Evolutionary conservation across 2,797 vertebrate genomes (phyloP).

Genomic region (Ptychobarbus kaznakovi): DNA sequence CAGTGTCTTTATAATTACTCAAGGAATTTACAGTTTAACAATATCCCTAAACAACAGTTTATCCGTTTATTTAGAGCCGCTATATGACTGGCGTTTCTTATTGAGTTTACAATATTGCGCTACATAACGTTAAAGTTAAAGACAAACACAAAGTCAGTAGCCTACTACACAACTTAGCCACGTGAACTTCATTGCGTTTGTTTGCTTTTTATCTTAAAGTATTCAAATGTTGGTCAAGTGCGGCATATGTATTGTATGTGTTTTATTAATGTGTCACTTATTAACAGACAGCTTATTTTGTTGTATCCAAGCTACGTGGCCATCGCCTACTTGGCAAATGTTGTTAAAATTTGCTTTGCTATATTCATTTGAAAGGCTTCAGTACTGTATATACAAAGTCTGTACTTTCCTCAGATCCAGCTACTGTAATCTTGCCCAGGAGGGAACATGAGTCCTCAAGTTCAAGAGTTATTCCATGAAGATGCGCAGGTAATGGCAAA

Average conservation of each 20-base stretch:
- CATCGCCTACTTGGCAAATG: conserved; percentile 12
- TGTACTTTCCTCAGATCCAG: conserved; percentile 8
- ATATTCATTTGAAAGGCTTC: too few species aligned
- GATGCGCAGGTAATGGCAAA: conserved; percentile 85
- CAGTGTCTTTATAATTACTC: neutral
- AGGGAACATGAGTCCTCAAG: conserved; percentile 60
- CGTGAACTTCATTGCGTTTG: neutral
- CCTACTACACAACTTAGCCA: neutral
- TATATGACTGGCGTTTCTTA: neutral
- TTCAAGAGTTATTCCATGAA: conserved; percentile 94
- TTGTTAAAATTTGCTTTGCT: neutral
- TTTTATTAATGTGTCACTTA: conserved; percentile 18
- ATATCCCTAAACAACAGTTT: neutral
- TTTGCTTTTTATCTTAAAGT: neutral
- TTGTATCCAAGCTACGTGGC: conserved; percentile 46
- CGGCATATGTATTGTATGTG: neutral
- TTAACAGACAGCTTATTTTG: conserved; percentile 4
- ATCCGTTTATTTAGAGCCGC: neutral
- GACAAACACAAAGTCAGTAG: neutral
- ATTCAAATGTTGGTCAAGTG: neutral
- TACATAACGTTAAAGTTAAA: neutral
- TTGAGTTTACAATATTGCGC: neutral
- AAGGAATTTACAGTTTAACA: neutral
- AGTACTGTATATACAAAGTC: neutral
- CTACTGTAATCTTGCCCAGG: conserved; percentile 34